Evolutionary conservation across 2,797 vertebrate genomes (phyloP).

Genomic region (Enteromius fasciolatus): DNA sequence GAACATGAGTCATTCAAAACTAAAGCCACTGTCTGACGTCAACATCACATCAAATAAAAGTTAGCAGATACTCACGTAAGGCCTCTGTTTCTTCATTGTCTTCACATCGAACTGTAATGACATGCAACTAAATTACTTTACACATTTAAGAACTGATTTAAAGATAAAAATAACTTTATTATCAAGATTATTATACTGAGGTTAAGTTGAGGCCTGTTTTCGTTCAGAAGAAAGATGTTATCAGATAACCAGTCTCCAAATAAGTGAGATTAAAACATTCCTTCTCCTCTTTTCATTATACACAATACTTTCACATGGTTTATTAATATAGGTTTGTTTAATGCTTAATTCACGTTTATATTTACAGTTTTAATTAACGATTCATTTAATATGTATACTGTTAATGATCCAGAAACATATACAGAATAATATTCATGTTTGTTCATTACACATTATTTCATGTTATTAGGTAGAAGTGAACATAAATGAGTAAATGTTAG

Average conservation of each 20-base stretch:
- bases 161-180: neutral
- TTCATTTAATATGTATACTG: neutral
- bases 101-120: conserved; percentile 36
- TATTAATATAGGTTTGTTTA: neutral
- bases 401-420: neutral
- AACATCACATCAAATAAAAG: neutral
- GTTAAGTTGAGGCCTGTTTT: neutral
- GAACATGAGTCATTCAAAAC: neutral
- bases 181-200: neutral
- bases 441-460: neutral
- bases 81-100: neutral
- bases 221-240: conserved; percentile 12
- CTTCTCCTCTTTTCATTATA: neutral
- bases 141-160: neutral
- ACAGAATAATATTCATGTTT: neutral
- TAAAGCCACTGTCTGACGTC: neutral
- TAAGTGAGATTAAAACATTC: neutral
- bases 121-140: conserved; percentile 2
- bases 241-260: neutral
- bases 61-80: neutral
- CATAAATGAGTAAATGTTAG: neutral
- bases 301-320: neutral
- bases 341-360: neutral
- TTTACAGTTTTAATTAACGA: neutral
- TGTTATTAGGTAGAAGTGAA: neutral